Conservation (phyloP, 2,888 invertebrate species). For the Argyra leucocephala region DNA sequence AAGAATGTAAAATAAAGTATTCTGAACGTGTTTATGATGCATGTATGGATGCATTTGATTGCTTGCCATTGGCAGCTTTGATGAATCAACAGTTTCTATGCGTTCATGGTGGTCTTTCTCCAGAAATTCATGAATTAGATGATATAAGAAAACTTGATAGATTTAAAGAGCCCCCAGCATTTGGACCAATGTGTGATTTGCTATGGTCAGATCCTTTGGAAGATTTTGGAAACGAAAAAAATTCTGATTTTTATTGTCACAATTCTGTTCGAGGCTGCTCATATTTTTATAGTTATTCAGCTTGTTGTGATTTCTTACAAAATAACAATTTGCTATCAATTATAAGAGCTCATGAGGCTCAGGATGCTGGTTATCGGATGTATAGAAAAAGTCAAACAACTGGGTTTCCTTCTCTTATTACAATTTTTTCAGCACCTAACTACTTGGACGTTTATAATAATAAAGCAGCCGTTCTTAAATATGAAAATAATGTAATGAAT, state of each 20-base stretch:
- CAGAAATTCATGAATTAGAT: constrained; percentile 98
- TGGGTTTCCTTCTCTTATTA: constrained; percentile 98
- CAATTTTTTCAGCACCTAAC: constrained; percentile 99
- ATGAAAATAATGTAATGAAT: constrained; percentile 99
- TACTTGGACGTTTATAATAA: constrained; percentile 99
- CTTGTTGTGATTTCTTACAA: constrained; percentile 99
- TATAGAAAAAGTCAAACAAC: constrained; percentile 99
- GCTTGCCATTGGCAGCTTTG: constrained; percentile 96
- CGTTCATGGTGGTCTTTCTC: constrained; percentile 98
- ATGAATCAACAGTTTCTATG: constrained; percentile 99
- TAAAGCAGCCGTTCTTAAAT: constrained; percentile 99
- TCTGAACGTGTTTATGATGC: constrained; percentile 99
- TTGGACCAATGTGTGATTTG: constrained; percentile 99
- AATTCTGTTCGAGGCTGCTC: constrained; percentile 99
- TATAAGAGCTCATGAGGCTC: constrained; percentile 99
- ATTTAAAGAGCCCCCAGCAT: constrained; percentile 99
- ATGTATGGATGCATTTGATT: constrained; percentile 99
- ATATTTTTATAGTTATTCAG: constrained; percentile 99
- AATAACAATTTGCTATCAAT: constrained; percentile 99
- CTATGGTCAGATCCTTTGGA: constrained; percentile 99
- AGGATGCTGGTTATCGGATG: constrained; percentile 99
- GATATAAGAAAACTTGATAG: constrained; percentile 99
- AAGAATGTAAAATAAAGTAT: constrained; percentile 99
- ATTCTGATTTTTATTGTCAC: constrained; percentile 98
- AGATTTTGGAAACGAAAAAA: constrained; percentile 95